A percentile compares a stretch with the other conserved stretches of the same genome.
These are phyloP conservation scores for Ochropleura leucogaster DNA, from an alignment of 2,888 invertebrate species.

Conservation along the genomic window DNA sequence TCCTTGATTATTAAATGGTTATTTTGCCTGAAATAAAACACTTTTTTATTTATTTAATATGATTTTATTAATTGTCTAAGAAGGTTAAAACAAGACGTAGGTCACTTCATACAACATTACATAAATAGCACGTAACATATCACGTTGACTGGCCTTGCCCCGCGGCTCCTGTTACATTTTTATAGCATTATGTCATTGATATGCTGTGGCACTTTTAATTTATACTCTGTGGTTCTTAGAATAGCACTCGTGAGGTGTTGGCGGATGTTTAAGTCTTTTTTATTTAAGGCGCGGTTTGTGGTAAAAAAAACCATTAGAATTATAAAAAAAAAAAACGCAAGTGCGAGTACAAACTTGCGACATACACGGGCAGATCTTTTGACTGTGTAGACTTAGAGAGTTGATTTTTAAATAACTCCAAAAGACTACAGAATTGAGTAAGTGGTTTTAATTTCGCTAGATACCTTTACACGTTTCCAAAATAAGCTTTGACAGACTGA, in stretches of 20 bases:
- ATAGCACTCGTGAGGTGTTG: slow-evolving; percentile 8
- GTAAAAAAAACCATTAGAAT: not conserved
- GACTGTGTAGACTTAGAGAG: too few relatives aligned
- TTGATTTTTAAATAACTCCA: too few relatives aligned
- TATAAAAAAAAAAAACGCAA: too few relatives aligned
- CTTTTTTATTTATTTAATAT: not conserved
- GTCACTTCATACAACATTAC: slow-evolving; percentile 24
- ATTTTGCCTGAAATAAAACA: too few relatives aligned
- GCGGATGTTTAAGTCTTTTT: slow-evolving; percentile 32
- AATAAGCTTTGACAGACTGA: too few relatives aligned
- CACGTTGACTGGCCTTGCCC: slow-evolving; percentile 59
- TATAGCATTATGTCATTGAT: slow-evolving; percentile 58
- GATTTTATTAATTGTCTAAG: slow-evolving; percentile 7
- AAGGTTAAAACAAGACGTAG: slow-evolving; percentile 2
- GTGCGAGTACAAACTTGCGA: too few relatives aligned
- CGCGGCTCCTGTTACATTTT: slow-evolving; percentile 62
- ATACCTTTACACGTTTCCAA: too few relatives aligned
- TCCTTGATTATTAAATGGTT: too few relatives aligned
- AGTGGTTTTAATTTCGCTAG: too few relatives aligned
- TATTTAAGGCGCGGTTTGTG: slow-evolving; percentile 2
- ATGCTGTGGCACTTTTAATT: slow-evolving; percentile 42
- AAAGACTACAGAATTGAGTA: too few relatives aligned
- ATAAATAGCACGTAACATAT: slow-evolving; percentile 12
- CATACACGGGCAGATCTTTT: too few relatives aligned
- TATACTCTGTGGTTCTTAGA: slow-evolving; percentile 34